Base-by-base conservation (phyloP, 1,140 invertebrate genomes). In the Ceratina japonica region DNA sequence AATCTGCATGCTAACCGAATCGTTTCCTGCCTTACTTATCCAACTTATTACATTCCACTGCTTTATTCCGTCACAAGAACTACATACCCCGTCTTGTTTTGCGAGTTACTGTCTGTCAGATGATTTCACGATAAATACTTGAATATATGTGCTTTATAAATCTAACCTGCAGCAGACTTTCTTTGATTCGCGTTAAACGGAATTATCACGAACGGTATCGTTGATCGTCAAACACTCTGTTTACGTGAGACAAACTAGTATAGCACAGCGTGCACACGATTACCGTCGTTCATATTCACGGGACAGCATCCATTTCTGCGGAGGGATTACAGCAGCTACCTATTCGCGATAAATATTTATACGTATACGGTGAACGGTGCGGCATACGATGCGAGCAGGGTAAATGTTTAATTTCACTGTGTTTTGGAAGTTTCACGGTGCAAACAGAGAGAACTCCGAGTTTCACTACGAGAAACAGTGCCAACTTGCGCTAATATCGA, bases 251-350 rank as follows among this genome's bases (percentile, higher is more conserved):
- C 66, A 22, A 54, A 31, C 58, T 44, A 56, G 0, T 37, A 56
- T 24, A 20, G 56, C 71, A 52, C 62, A 13, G 2, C 22, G 66
- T n/a, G 24, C 49, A 10, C 37, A 58, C 75, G 59, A 77, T 70
- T 77, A 77, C 51, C 75, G 59, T 69, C 75, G 71, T 77, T 77
- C 75, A 71, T 77, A 77, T 77, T 77, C 75, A 77, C 68, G 68
- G 44, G 52, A 1, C 12, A 62, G 58, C 44, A 71, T 70, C 66
- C 75, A 51, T 70, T 71, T 71, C n/a, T 66, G 49, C 58, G 58
- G 20, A 1, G 44, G 66, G 59, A 71, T 77, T 52, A 62, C 65
- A 37, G 18, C 52, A 61, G 58, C 75, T 62, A 52, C 49, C 37
- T 3, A 44, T 44, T 52, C 44, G 37, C 56, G 74, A 61, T 76